Percentiles rank a stretch among this genome's conserved stretches.
Evolutionary conservation across 2,888 invertebrate genomes (phyloP).

Genomic region (Endotricha flammealis): DNA sequence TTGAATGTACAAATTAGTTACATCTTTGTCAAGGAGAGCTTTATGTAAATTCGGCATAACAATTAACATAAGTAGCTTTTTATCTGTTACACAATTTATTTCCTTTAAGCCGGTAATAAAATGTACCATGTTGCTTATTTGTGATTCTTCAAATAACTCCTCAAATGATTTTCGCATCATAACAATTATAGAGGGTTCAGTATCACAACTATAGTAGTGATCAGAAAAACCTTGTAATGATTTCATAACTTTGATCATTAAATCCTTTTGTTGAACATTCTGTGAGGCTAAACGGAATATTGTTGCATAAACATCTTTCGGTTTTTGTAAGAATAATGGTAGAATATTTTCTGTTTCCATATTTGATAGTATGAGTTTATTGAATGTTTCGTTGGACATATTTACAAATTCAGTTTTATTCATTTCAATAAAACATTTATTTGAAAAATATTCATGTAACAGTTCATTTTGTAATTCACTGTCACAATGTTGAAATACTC

Average conservation of each 20-base stretch:
- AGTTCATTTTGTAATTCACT: conserved; percentile 37
- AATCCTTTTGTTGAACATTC: conserved; percentile 44
- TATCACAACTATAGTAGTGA: conserved; percentile 51
- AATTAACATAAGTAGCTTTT: conserved; percentile 49
- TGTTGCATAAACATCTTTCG: conserved; percentile 44
- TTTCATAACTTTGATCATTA: conserved; percentile 53
- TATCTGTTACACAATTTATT: conserved; percentile 35
- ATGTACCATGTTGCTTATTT: conserved; percentile 42
- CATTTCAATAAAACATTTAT: conserved; percentile 39
- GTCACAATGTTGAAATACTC: conserved; percentile 45
- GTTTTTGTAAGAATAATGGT: conserved; percentile 56
- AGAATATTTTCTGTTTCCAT: conserved; percentile 45
- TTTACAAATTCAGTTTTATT: conserved; percentile 35
- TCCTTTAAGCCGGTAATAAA: conserved; percentile 50
- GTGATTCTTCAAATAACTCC: conserved; percentile 35
- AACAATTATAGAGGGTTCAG: conserved; percentile 48
- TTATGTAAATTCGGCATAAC: conserved; percentile 60
- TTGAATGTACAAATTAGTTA: conserved; percentile 37
- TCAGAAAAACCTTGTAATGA: conserved; percentile 45
- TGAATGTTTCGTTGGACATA: conserved; percentile 51
- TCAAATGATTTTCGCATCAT: conserved; percentile 38
- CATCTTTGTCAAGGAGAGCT: conserved; percentile 41
- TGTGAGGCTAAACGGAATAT: conserved; percentile 52
- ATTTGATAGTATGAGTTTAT: conserved; percentile 48
- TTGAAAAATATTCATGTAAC: conserved; percentile 41